These are phyloP conservation scores for Corythaixoides concolor DNA, from an alignment of 2,113 vertebrate genomes.

Conservation along the genomic window DNA sequence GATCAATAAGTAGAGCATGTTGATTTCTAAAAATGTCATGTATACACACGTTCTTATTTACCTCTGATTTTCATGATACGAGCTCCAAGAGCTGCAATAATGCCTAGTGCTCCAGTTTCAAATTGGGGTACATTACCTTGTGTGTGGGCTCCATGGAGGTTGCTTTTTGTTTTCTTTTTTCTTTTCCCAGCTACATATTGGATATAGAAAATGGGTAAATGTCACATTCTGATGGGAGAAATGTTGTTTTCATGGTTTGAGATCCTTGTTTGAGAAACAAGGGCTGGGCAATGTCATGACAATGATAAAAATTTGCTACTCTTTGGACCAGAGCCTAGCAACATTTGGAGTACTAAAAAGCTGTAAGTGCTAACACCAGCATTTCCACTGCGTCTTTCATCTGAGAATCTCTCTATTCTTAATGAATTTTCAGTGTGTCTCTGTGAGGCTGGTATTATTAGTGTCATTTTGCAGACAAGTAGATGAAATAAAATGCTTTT, in stretches of 20 bases:
- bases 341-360: not conserved
- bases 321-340: not conserved
- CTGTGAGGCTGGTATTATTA: slow-evolving; percentile 30
- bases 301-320: not conserved
- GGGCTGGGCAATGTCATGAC: not conserved
- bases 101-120: not conserved
- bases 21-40: not conserved
- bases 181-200: not conserved
- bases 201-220: not conserved
- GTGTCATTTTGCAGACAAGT: slow-evolving; percentile 47
- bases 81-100: not conserved
- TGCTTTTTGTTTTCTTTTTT: not conserved
- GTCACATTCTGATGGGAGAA: not conserved
- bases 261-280: not conserved
- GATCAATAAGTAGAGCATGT: not conserved
- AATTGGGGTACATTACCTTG: not conserved
- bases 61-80: not conserved
- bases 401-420: slow-evolving; percentile 10
- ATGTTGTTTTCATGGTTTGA: not conserved
- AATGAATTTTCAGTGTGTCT: slow-evolving; percentile 29
- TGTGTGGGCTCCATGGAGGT: too few species aligned
- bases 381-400: not conserved
- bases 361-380: slow-evolving; percentile 15
- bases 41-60: not conserved
- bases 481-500: slow-evolving; percentile 39